phyloP scores from a whole-genome alignment of 2,113 vertebrate genomes.

The Corythornis vintsioides region DNA sequence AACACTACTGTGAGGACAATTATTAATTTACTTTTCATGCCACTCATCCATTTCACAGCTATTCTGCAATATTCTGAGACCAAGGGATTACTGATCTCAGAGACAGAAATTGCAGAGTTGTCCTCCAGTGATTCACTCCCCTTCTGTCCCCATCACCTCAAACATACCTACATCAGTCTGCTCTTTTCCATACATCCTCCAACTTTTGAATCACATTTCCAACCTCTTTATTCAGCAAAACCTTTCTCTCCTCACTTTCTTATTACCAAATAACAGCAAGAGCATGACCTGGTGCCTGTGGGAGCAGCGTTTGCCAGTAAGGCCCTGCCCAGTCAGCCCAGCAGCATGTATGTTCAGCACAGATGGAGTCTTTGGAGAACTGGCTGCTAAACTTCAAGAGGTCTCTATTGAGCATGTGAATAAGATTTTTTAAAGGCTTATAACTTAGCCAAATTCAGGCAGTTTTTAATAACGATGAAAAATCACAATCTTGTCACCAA shows the following conservation, averaged over 20 bases:
- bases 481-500: slow-evolving; percentile 26
- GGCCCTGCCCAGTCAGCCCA: background rate
- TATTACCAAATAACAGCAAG: background rate
- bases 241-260: background rate
- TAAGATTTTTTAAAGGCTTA: slow-evolving; percentile 39
- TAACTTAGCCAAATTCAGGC: slow-evolving; percentile 21
- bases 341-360: background rate
- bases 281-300: background rate
- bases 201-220: background rate
- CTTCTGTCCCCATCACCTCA: fast-evolving
- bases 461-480: slow-evolving; percentile 37
- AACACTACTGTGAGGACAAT: background rate
- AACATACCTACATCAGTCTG: background rate
- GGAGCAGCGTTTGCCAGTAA: background rate
- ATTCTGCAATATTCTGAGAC: background rate
- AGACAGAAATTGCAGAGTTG: background rate
- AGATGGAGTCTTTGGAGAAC: slow-evolving; percentile 6
- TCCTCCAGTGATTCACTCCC: background rate
- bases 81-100: background rate
- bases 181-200: background rate
- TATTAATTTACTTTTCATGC: background rate
- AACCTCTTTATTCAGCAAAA: background rate
- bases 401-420: background rate
- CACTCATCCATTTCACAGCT: background rate
- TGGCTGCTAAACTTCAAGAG: slow-evolving; percentile 1